These are phyloP conservation scores for Rhimphoctona megacephalus DNA, from an alignment of 2,888 invertebrate species.

Conservation along the genomic window DNA sequence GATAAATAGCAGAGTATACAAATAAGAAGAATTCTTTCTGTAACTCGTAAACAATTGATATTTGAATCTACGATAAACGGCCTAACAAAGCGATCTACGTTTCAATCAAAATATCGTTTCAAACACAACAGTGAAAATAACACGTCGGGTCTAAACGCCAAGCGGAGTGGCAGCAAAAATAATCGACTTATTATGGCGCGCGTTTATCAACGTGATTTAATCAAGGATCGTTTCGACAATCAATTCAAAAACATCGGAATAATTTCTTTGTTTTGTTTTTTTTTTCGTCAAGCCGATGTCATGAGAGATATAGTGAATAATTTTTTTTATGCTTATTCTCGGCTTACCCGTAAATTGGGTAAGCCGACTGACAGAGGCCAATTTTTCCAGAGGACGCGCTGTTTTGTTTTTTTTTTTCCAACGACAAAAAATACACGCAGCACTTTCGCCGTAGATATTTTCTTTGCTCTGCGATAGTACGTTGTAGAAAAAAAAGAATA, in stretches of 20 bases:
- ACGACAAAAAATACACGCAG: slow-evolving; percentile 1
- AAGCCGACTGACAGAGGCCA: slow-evolving; percentile 62
- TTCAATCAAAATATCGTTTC: slow-evolving; percentile 60
- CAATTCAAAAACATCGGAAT: slow-evolving; percentile 39
- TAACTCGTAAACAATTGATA: slow-evolving; percentile 51
- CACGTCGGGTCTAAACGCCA: slow-evolving; percentile 7
- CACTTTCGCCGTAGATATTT: neutral
- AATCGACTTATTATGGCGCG: slow-evolving; percentile 45
- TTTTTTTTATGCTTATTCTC: slow-evolving; percentile 30
- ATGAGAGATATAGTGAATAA: slow-evolving; percentile 73
- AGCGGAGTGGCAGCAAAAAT: slow-evolving; percentile 44
- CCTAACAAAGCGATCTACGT: slow-evolving; percentile 63
- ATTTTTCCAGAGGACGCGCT: slow-evolving; percentile 43
- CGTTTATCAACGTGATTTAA: slow-evolving; percentile 30
- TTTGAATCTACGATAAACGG: slow-evolving; percentile 56
- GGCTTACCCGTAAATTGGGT: no score
- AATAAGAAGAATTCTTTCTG: slow-evolving; percentile 42
- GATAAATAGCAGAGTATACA: slow-evolving; percentile 36
- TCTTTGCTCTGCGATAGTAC: neutral
- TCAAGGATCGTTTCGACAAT: slow-evolving; percentile 46
- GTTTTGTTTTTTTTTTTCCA: neutral
- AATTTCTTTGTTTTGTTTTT: slow-evolving; percentile 10
- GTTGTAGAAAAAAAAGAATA: neutral
- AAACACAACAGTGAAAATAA: slow-evolving; percentile 60
- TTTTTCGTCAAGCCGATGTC: slow-evolving; percentile 72